Conservation (phyloP, 2,797 vertebrate genomes). For the Varecia variegata region DNA sequence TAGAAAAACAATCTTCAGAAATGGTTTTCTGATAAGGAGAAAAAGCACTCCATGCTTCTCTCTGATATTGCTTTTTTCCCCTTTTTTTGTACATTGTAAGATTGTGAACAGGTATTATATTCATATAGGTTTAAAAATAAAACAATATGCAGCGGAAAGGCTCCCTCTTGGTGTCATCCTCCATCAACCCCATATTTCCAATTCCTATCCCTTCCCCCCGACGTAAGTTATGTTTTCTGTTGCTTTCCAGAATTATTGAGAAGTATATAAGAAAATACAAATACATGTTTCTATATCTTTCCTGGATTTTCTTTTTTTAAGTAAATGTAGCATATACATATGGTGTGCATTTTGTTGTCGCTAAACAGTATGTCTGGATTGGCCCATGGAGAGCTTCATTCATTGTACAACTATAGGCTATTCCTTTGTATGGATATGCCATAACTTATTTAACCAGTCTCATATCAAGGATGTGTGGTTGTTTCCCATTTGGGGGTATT, state of each 20-base stretch:
- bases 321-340: background rate
- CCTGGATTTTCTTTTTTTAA: background rate
- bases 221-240: background rate
- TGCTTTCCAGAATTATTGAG: background rate
- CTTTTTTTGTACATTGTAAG: conserved; percentile 1
- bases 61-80: background rate
- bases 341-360: background rate
- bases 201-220: background rate
- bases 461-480: background rate
- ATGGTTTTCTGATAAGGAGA: background rate
- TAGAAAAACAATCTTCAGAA: background rate
- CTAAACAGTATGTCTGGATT: background rate
- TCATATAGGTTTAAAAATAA: background rate
- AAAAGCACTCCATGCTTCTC: background rate
- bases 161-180: background rate
- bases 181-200: background rate
- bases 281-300: background rate
- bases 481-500: background rate
- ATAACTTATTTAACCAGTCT: background rate
- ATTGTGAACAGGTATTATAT: background rate
- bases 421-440: background rate
- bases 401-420: rapidly evolving
- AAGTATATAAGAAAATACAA: background rate
- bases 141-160: background rate
- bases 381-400: background rate